Percentiles rank a stretch among this genome's conserved stretches.
phyloP scores from a whole-genome alignment of 2,113 vertebrate genomes.

The Sprattus sprattus region DNA sequence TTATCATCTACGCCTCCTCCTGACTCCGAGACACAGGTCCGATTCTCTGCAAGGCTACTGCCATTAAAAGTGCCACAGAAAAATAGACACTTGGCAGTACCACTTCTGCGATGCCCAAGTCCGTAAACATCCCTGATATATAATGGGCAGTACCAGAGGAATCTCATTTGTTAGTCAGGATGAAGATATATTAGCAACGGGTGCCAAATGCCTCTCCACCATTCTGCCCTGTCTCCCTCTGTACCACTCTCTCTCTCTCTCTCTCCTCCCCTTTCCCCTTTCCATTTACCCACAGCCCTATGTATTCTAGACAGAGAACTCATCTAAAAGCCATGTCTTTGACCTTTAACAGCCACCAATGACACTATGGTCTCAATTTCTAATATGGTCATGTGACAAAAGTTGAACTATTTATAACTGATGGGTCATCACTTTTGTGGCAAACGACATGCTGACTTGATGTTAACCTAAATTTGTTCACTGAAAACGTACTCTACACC shows the following conservation, averaged over 20 bases:
- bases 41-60: background rate
- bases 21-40: background rate
- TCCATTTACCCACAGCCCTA: background rate
- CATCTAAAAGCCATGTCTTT: background rate
- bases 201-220: background rate
- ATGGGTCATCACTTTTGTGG: background rate
- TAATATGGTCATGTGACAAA: background rate
- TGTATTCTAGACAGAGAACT: background rate
- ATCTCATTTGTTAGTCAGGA: background rate
- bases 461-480: background rate
- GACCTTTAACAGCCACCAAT: background rate
- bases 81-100: background rate
- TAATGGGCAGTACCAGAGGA: background rate
- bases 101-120: background rate
- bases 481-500: background rate
- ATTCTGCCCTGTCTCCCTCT: background rate
- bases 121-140: background rate
- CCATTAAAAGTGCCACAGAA: background rate
- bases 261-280: background rate
- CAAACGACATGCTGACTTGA: background rate
- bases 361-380: background rate
- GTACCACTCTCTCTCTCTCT: background rate
- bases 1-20: slow-evolving; percentile 8
- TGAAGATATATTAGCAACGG: background rate
- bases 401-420: background rate